Evolutionary conservation across 2,888 invertebrate species (phyloP), one percentile per base, ranked within the genome.

Genomic region (Rhopalosiphum nymphaeae): DNA sequence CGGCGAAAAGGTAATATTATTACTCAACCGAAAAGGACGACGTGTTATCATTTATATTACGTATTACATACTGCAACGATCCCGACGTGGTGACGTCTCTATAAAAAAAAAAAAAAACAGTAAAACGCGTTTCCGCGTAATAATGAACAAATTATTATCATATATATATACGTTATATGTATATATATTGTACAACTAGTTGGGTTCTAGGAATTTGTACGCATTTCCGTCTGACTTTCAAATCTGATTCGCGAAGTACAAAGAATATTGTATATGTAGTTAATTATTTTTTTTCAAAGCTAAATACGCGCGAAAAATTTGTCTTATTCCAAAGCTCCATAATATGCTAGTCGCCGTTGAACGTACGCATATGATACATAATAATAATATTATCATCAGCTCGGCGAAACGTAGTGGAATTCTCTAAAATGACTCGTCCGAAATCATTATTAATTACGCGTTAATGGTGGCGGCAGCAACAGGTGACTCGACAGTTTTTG

Each of bases 401-500:
- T 78, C 21, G 78, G 78, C 21, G 44, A 44, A 86, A 86, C 44
- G 29, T 46, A 46, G 29, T 57, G 42, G 57, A 89, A 67, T 78
- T 78, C 29, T 36, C 53, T 29, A 67, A 92, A 88, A 67, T 67
- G 88, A 88, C 67, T 92, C 49, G 92, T 87, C 53, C 42, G 57
- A 88, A 92, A 88, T 2, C 88, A 16, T 53, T n/a, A 56, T 91
- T 86, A 87, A 87, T 84, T 44, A 88, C 88, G 49, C n/a, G 67
- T 29, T 92, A 88, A 92, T 29, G 92, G 86, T 2, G 13, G 21
- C 44, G 29, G 85, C 44, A 10, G 85, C 44, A 21, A 0, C 67
- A 46, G 57, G n/a, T 92, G 88, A 92, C 67, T 88, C n/a, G 87
- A 78, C 16, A 36, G 53, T 92, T 92, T 67, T 67, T 87, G 25